phyloP scores from a whole-genome alignment of 2,113 vertebrate species.

The Pitta sordida region DNA sequence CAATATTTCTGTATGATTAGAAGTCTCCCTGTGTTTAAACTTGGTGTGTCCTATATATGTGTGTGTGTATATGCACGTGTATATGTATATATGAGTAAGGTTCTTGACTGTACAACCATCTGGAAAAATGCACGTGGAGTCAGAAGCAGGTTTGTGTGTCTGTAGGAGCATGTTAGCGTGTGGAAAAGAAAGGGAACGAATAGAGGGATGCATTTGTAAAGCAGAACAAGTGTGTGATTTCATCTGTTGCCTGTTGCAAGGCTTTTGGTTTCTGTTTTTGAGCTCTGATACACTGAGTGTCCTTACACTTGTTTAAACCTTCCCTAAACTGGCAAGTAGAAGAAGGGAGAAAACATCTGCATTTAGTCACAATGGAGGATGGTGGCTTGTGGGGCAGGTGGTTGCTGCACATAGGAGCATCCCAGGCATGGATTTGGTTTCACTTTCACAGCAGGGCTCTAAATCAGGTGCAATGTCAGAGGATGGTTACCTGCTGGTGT shows the following conservation, averaged over 20 bases:
- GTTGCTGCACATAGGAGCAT: neutral
- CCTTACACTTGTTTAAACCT: neutral
- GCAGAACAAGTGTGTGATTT: neutral
- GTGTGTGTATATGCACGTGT: rapidly evolving
- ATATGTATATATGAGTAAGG: neutral
- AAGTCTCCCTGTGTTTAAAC: neutral
- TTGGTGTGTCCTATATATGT: neutral
- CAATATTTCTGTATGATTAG: neutral
- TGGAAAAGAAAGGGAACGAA: neutral
- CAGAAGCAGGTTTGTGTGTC: neutral
- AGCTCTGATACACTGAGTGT: neutral
- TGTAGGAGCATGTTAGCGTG: neutral
- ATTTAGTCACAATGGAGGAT: neutral
- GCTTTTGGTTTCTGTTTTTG: neutral
- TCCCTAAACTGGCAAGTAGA: neutral
- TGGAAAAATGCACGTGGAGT: neutral
- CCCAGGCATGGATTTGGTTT: neutral
- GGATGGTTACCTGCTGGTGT: neutral
- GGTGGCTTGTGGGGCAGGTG: neutral
- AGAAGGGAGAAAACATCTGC: neutral
- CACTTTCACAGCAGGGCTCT: neutral
- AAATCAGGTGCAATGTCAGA: neutral
- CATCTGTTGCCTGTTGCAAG: neutral
- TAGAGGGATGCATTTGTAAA: neutral
- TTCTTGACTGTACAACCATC: neutral